Evolutionary conservation across 2,113 vertebrate genomes (phyloP).

Genomic region (Notothenia coriiceps): DNA sequence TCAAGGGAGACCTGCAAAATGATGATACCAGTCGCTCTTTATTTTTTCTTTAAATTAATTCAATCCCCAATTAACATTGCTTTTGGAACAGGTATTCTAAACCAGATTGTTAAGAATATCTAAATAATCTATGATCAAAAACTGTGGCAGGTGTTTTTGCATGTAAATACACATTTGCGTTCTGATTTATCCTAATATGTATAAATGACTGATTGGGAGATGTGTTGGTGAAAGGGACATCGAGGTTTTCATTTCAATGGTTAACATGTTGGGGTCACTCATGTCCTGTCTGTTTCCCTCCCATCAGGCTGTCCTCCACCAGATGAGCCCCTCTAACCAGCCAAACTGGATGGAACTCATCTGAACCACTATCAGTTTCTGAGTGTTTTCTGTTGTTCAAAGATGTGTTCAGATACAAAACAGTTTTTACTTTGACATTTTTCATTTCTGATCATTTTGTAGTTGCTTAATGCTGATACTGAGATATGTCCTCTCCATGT

Average conservation of each 20-base stretch:
- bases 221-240: neutral
- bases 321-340: neutral
- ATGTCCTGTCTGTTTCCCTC: neutral
- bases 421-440: too few relatives aligned
- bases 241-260: neutral
- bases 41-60: neutral
- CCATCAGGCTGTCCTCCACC: neutral
- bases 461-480: neutral
- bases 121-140: neutral
- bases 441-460: too few relatives aligned
- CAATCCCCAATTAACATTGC: neutral
- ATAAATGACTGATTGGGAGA: neutral
- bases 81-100: neutral
- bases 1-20: too few relatives aligned
- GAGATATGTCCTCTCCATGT: neutral
- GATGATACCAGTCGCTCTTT: neutral
- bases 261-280: neutral
- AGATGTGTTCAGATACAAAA: too few relatives aligned
- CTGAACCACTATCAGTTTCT: constrained; percentile 10
- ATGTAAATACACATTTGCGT: constrained; percentile 37
- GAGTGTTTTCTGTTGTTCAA: neutral
- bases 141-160: constrained; percentile 6
- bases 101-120: neutral
- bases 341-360: neutral
- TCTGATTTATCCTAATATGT: constrained; percentile 25